These are phyloP conservation scores for Channallabes apus DNA, from an alignment of 2,797 vertebrate species.

Conservation along the genomic window DNA sequence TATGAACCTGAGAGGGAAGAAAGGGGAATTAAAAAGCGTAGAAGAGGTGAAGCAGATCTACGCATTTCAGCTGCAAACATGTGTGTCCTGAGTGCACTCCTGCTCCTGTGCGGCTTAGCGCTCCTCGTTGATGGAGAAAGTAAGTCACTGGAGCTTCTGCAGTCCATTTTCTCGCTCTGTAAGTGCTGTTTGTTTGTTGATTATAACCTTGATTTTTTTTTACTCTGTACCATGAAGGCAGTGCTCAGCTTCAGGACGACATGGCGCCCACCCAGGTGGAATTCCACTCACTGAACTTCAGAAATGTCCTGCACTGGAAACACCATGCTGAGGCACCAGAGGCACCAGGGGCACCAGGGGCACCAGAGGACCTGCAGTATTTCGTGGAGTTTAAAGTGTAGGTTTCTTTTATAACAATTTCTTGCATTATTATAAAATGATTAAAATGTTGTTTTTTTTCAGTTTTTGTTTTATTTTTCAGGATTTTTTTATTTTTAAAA, in stretches of 20 bases:
- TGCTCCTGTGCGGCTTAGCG: conserved; percentile 22
- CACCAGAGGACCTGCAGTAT: conserved; percentile 57
- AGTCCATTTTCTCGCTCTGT: neutral
- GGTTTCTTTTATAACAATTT: conserved; percentile 45
- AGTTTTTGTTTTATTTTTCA: neutral
- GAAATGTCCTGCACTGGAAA: conserved; percentile 70
- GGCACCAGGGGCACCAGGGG: conserved; percentile 35
- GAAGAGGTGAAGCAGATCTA: neutral
- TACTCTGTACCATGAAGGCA: conserved; percentile 40
- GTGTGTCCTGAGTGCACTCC: conserved; percentile 34
- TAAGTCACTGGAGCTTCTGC: conserved; percentile 37
- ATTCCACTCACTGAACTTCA: conserved; percentile 74
- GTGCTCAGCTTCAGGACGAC: conserved; percentile 49
- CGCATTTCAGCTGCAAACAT: conserved; percentile 37
- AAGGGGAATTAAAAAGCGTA: conserved; percentile 28
- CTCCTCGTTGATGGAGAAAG: conserved; percentile 37
- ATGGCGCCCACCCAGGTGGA: conserved; percentile 58
- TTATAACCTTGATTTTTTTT: neutral
- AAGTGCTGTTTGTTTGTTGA: neutral
- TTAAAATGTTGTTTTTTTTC: too few species aligned
- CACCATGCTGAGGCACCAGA: conserved; percentile 52
- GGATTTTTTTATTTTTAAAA: neutral
- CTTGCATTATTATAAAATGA: neutral
- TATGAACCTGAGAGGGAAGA: neutral
- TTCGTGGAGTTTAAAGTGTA: conserved; percentile 79